Base-by-base conservation (phyloP, 2,888 invertebrate genomes). In the Synanthedon myopaeformis region DNA sequence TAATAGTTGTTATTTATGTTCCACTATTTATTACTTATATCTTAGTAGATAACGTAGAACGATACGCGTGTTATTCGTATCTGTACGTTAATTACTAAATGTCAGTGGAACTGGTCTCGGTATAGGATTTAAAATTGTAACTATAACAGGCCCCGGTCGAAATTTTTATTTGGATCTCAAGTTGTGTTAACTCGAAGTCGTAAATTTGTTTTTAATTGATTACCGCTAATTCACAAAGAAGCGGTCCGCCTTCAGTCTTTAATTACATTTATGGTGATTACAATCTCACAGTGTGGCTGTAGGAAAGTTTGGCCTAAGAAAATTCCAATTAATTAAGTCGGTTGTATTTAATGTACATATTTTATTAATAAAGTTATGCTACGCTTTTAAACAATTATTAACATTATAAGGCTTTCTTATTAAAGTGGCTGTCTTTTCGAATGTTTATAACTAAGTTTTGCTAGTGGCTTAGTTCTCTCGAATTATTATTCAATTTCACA, bases 121-220 rank as follows among this genome's bases (percentile, higher is more conserved):
- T 74, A 72, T 70, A 72, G 63, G 75, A 74, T 77, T 78, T 74
- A 78, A 75, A 66, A 74, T 70, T 55, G 66, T 73, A 75, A 75
- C 71, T 76, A 72, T 74, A 76, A 77, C 75, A 75, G 77, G 76
- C 65, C 19, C 3, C 64, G 61, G 63, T 65, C 62, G 56, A 61
- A 70, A 66, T 65, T 73, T 78, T 72, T 72, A 72, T 73, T 72
- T 68, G 62, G 66, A 65, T 62, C 66, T 64, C 63, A 63, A 64
- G 65, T 68, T 61, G 61, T 70, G 72, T 70, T 69, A 71, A 69
- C 68, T 64, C 60, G 59, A 57, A 63, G 69, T 70, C 63, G 80
- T 82, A 81, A 78, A 79, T 82, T 79, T 67, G 59, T 75, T 79
- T 35, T 79, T 74, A 78, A 81, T 80, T 81, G 79, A 80, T 79